Percentiles rank a stretch among this genome's conserved stretches.
These are phyloP conservation scores for Calephelis perditalis DNA, from an alignment of 2,888 invertebrate species.

Conservation along the genomic window DNA sequence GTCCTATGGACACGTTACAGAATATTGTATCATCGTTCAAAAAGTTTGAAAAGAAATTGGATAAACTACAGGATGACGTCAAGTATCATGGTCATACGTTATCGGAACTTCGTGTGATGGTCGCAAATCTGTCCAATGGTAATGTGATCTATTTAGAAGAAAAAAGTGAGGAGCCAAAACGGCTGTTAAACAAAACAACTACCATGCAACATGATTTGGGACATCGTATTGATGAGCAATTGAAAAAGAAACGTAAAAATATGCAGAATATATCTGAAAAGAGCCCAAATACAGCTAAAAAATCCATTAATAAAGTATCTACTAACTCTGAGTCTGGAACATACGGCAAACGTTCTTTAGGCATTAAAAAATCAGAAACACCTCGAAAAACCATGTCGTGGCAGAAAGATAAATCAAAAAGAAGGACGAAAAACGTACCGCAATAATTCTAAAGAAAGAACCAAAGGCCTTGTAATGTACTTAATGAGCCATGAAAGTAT, in stretches of 20 bases:
- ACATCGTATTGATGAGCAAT: slow-evolving; percentile 22
- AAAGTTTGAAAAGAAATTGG: slow-evolving; percentile 53
- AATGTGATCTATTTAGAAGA: slow-evolving; percentile 32
- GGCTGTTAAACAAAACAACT: slow-evolving; percentile 33
- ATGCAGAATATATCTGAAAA: slow-evolving; percentile 24
- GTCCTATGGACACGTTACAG: slow-evolving; percentile 42
- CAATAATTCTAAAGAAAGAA: slow-evolving; percentile 22
- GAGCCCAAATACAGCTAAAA: not conserved
- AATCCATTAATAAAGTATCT: not conserved
- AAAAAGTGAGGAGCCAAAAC: slow-evolving; percentile 32
- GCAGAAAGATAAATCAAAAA: slow-evolving; percentile 29
- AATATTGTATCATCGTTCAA: slow-evolving; percentile 46
- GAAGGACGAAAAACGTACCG: slow-evolving; percentile 33
- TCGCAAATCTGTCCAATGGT: slow-evolving; percentile 42
- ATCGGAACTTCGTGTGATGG: slow-evolving; percentile 45
- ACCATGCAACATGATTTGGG: slow-evolving; percentile 39
- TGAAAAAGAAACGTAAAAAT: slow-evolving; percentile 35
- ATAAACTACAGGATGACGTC: slow-evolving; percentile 54
- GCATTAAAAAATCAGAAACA: slow-evolving; percentile 36
- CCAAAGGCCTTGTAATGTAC: not conserved
- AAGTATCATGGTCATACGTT: slow-evolving; percentile 50
- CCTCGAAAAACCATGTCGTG: slow-evolving; percentile 37
- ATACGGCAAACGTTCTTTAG: slow-evolving; percentile 27
- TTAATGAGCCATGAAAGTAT: no score
- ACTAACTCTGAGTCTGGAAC: slow-evolving; percentile 31